phyloP scores from a whole-genome alignment of 1,140 invertebrate species.

The Bombus huntii region DNA sequence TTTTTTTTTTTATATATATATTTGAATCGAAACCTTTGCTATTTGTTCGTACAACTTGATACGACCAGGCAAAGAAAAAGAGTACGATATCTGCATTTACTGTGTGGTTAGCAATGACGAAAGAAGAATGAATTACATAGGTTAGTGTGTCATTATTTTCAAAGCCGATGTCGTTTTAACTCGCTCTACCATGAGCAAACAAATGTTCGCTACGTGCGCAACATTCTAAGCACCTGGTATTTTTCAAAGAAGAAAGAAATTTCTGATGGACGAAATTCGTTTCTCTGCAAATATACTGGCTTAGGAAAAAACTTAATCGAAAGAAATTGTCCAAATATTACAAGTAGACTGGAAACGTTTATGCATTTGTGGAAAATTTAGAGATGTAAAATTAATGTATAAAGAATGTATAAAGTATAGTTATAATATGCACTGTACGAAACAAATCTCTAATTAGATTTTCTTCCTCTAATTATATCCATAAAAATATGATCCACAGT shows the following conservation, averaged over 20 bases:
- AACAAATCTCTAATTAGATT: too few relatives aligned
- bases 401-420: neutral
- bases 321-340: neutral
- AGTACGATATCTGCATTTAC: neutral
- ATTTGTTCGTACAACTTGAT: neutral
- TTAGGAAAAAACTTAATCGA: neutral
- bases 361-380: neutral
- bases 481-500: too few relatives aligned
- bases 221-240: neutral
- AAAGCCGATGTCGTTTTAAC: neutral
- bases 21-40: neutral
- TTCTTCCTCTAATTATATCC: too few relatives aligned
- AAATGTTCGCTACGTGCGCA: neutral
- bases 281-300: neutral
- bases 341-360: neutral
- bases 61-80: neutral
- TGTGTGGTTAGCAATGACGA: neutral
- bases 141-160: neutral
- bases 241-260: neutral
- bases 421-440: neutral
- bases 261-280: neutral
- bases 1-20: fast-evolving
- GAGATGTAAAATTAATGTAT: neutral
- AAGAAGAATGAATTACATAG: neutral
- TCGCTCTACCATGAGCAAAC: neutral